Evolutionary conservation across 1,140 invertebrate genomes (phyloP), one percentile per base, ranked within the genome.

Genomic region (Scaptodrosophila lebanonensis): DNA sequence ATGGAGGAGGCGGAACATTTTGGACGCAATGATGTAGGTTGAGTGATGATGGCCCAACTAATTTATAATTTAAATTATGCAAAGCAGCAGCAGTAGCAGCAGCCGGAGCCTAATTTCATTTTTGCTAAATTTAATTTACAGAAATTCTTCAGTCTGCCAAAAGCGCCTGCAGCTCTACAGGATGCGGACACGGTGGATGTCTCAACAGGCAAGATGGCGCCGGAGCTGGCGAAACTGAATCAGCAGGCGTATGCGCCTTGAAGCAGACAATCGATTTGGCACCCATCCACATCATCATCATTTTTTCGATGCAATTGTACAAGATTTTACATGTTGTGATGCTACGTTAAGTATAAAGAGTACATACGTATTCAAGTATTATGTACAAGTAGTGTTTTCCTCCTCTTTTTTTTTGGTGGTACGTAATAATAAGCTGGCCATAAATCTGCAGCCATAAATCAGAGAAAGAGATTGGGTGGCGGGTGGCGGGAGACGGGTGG

Each of bases 1-100:
- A 77, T 94, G 12, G 87, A 91, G 44, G 92, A 94, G 66, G 93
- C 92, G 1, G 90, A 92, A 66, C 85, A 90, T 13, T 94, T 93
- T 68, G 92, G 92, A 13, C 90, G 87, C 49, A 87, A 90, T 64
- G 91, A 93, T 64, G 85, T 87, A 66, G 79, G 83, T 35, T 27
- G 32, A 15, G 11, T 35, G 18, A 25, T 42, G 32, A 61, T 35
- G 51, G 51, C 11, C 44, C 36, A 69, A 82, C 51, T 66, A 77
- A 77, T 84, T 73, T 79, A 77, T 85, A 84, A 85, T 85, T 67
- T 85, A 79, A 77, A 77, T 77, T 85, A 77, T 77, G 73, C 65
- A 77, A 75, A 84, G 69, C 82, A n/a, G n/a, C n/a, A n/a, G n/a
- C n/a, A n/a, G n/a, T n/a, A n/a, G n/a, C n/a, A n/a, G n/a, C n/a